These are phyloP conservation scores for Lacanobia wlatinum DNA, from an alignment of 2,888 invertebrate genomes.

Conservation along the genomic window DNA sequence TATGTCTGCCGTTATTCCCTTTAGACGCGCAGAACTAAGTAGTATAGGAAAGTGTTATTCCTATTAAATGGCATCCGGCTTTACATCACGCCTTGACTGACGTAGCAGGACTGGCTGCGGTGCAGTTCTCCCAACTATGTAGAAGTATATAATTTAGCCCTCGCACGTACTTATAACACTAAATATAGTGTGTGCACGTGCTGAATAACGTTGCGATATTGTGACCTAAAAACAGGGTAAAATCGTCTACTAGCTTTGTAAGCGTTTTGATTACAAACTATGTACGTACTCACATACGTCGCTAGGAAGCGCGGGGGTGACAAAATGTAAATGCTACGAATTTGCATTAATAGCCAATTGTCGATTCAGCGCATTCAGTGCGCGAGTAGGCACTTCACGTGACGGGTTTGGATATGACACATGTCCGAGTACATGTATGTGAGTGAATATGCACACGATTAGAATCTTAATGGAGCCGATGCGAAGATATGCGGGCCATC, in stretches of 20 bases:
- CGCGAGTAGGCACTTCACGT: conserved; percentile 71
- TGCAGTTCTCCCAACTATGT: conserved; percentile 4
- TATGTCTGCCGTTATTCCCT: neutral
- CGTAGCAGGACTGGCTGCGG: neutral
- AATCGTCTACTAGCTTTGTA: conserved; percentile 73
- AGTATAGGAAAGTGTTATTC: conserved; percentile 14
- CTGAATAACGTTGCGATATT: conserved; percentile 63
- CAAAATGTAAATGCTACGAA: conserved; percentile 76
- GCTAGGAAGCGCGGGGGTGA: conserved; percentile 68
- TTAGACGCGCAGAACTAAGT: conserved; percentile 21
- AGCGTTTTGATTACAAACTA: conserved; percentile 71
- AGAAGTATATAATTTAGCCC: conserved; percentile 14
- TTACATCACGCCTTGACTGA: neutral
- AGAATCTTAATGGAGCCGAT: conserved; percentile 74
- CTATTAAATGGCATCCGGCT: conserved; percentile 27
- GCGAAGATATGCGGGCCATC: conserved; percentile 69
- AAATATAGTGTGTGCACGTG: conserved; percentile 68
- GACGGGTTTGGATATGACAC: conserved; percentile 87
- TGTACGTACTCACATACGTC: conserved; percentile 26
- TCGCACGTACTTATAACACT: conserved; percentile 32
- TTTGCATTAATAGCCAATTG: conserved; percentile 86
- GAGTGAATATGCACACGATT: conserved; percentile 71
- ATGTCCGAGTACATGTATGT: conserved; percentile 80
- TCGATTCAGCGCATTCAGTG: conserved; percentile 80
- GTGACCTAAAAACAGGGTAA: conserved; percentile 80